Evolutionary conservation across 1,140 invertebrate genomes (phyloP).

Genomic region (Drosophila truncata): DNA sequence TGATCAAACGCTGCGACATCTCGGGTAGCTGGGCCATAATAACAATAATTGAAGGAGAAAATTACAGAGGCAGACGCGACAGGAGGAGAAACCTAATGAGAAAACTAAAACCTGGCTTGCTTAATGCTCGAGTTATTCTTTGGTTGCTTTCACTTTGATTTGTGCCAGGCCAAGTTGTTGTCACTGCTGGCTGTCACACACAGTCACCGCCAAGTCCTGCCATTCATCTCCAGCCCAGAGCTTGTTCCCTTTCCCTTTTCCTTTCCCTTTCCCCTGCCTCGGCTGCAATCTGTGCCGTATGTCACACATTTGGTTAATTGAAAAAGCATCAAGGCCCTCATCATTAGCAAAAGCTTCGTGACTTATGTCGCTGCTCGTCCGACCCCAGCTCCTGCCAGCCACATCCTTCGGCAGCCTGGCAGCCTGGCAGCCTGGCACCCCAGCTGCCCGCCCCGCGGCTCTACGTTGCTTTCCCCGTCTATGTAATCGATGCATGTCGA

Average conservation of each 20-base stretch:
- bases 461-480: constrained; percentile 36
- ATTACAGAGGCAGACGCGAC: background rate
- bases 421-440: background rate
- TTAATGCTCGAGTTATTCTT: constrained; percentile 16
- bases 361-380: constrained; percentile 63
- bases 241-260: background rate
- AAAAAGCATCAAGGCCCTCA: constrained; percentile 80
- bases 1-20: constrained; percentile 8
- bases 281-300: constrained; percentile 36
- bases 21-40: background rate
- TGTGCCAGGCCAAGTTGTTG: constrained; percentile 36
- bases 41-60: background rate
- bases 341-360: constrained; percentile 80
- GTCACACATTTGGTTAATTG: constrained; percentile 78
- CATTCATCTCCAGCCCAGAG: constrained; percentile 1
- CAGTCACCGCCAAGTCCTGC: constrained; percentile 22
- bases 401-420: constrained; percentile 4
- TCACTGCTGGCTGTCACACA: constrained; percentile 44
- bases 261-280: background rate
- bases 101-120: constrained; percentile 18
- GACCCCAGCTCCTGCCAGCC: constrained; percentile 14
- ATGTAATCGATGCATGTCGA: constrained; percentile 84
- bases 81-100: background rate
- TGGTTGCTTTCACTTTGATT: constrained; percentile 32
- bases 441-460: background rate